Base-by-base conservation (phyloP, 2,797 vertebrate species). In the Hypotaenidia philippensis region DNA sequence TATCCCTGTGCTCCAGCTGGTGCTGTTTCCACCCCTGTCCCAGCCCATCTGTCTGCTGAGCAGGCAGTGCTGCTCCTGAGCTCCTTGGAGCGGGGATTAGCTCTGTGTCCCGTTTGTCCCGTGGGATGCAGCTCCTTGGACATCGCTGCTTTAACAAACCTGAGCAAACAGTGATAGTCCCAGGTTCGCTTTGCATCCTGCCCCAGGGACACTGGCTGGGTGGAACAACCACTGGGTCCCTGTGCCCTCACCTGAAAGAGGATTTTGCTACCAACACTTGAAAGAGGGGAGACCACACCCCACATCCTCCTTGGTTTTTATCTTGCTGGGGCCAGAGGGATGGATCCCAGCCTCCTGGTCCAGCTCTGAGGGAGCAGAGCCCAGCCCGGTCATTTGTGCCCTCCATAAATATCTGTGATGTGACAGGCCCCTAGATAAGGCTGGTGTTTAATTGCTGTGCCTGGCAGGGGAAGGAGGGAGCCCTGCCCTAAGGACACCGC, bases 1-100 rank as follows among this genome's bases (percentile, higher is more conserved):
- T 57, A 44, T 56, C 93, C 69, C 83, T 29, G 69, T 32, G 91
- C 87, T 91, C 91, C 90, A 94, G 90, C 94, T 91, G 91, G 74
- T 93, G 59, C 82, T 0, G 23, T 84, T 64, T 6, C 49, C 80
- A 2, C 82, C 20, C 4, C 83, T 1, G 57, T 88, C 89, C 93
- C 91, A 57, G 84, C 83, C 94, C 95, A 95, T 91, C 94, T 94
- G 95, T 83, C 72, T 6, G 9, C 47, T 12, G 4, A 47, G 77
- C 90, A 41, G 40, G 56, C 74, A 15, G 44, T 3, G 56, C 60
- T 40, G 68, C 40, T n/a, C 36, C 63, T 22, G 6, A 68, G 83
- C 89, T 23, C 34, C 57, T 32, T 53, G 2, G 36, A 60, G 89
- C 79, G 1, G 61, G 89, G 89, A 89, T 89, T 93, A 77, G 38